Evolutionary conservation across 1,140 invertebrate species (phyloP).

Genomic region (Trichonephila clavipes): DNA sequence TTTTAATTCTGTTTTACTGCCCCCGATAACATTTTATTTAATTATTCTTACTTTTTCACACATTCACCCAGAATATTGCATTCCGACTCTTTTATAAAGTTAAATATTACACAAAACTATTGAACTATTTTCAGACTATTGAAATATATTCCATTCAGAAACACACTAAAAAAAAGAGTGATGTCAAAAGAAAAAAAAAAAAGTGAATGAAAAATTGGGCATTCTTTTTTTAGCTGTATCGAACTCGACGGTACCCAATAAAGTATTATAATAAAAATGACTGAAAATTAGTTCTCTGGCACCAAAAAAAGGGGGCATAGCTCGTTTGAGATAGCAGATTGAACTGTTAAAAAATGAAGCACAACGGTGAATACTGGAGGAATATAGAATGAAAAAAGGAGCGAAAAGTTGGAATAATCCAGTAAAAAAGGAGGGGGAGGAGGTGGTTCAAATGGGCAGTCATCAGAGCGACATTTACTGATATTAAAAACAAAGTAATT

Average conservation of each 20-base stretch:
- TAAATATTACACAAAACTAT: background rate
- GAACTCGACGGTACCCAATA: constrained; percentile 38
- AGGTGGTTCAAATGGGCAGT: constrained; percentile 52
- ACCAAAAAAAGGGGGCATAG: constrained; percentile 26
- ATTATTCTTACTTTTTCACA: background rate
- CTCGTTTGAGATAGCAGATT: constrained; percentile 74
- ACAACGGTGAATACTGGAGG: background rate
- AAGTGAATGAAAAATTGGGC: background rate
- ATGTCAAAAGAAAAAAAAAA: background rate
- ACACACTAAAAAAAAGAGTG: background rate
- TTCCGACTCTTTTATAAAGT: background rate
- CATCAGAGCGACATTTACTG: constrained; percentile 71
- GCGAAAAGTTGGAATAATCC: background rate
- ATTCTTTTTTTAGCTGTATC: background rate
- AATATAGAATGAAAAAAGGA: background rate
- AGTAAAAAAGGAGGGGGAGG: background rate
- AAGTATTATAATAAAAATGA: constrained; percentile 61
- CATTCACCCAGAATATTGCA: no score
- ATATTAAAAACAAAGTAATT: constrained; percentile 77
- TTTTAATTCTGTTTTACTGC: background rate
- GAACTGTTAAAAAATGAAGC: constrained; percentile 53
- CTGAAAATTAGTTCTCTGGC: constrained; percentile 55
- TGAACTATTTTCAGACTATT: background rate
- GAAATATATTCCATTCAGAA: constrained; percentile 1
- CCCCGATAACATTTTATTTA: background rate